Base-by-base conservation (phyloP, 2,888 invertebrate species). In the Nasonovia ribisnigri region DNA sequence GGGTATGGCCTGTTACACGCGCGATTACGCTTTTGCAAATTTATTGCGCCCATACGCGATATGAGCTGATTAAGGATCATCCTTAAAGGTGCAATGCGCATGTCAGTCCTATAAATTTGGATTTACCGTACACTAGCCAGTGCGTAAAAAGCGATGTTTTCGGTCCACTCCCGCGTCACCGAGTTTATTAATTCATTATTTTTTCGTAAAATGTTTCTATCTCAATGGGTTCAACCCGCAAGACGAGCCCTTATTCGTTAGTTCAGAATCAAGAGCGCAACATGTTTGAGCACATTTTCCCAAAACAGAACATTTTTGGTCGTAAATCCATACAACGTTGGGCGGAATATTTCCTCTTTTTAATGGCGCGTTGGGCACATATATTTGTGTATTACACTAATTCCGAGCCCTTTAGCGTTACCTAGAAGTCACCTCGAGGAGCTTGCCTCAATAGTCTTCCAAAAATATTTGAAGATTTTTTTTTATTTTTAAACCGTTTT, bases 1-100 rank as follows among this genome's bases (percentile, higher is more conserved):
- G 20, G n/a, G n/a, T n/a, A n/a, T 4, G n/a, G 20, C 2, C 20
- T 8, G 77, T 77, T 77, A 77, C 43, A 86, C 46, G 16, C 11
- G 86, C 86, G 86, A 86, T 86, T 86, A 86, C 29, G 46, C 48
- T 36, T 48, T 36, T 29, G 87, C 20, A n/a, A 87, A 87, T 87
- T 87, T 87, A 87, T 87, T 36, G 48, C 87, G 87, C 20, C 16
- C 48, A 4, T 48, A n/a, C 42, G 48, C n/a, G 87, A 6, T 46
- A 46, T 86, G 29, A 87, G 46, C 77, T 77, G 77, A 77, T 77
- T 77, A 77, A 77, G 77, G 36, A 77, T 77, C 36, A 77, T 77
- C 77, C 77, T 36, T 77, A 36, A 36, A 77, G 77, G 77, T 77
- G 20, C 36, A 36, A 20, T 77, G 77, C 36, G 77, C 77, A 77